Percentiles rank a stretch among this genome's conserved stretches.
Evolutionary conservation across 35 echinoderm and acorn worm genomes (phyloP).

Genomic region (Ophiothrix spiculata): DNA sequence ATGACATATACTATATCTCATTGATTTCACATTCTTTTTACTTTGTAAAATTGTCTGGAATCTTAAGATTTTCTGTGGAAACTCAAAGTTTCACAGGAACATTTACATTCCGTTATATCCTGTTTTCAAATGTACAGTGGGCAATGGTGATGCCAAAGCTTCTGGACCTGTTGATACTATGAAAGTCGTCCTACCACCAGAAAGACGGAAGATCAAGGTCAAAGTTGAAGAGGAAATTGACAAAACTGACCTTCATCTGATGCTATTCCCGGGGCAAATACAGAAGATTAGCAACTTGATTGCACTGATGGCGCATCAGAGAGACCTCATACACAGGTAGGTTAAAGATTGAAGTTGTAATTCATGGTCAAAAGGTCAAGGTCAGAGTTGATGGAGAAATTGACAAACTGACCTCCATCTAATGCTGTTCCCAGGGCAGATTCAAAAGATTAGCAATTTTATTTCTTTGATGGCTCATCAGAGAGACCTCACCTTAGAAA

Average conservation of each 20-base stretch:
- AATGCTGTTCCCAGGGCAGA: constrained; percentile 91
- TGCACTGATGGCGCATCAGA: constrained; percentile 77
- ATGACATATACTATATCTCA: no score
- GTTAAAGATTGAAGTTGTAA: background rate
- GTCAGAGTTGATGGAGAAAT: constrained; percentile 81
- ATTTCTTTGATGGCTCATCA: constrained; percentile 81
- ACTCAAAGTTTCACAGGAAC: no score
- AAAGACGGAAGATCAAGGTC: constrained; percentile 85
- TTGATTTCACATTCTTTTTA: no score
- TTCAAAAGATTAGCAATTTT: constrained; percentile 94
- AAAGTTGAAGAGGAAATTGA: constrained; percentile 85
- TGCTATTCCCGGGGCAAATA: constrained; percentile 91
- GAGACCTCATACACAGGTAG: constrained; percentile 72
- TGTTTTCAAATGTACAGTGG: no score
- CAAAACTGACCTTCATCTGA: constrained; percentile 74
- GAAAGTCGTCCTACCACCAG: constrained; percentile 79
- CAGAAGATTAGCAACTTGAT: constrained; percentile 96
- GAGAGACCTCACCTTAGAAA: constrained; percentile 34
- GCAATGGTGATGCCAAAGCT: constrained; percentile 1
- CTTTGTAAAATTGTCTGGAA: no score
- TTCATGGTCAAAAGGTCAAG: constrained; percentile 62
- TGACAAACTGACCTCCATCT: constrained; percentile 82
- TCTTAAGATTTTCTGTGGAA: no score
- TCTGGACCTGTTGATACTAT: constrained; percentile 67
- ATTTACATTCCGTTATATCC: no score